Conservation (phyloP, 2,113 vertebrate species). For the Ploceus nigricollis region DNA sequence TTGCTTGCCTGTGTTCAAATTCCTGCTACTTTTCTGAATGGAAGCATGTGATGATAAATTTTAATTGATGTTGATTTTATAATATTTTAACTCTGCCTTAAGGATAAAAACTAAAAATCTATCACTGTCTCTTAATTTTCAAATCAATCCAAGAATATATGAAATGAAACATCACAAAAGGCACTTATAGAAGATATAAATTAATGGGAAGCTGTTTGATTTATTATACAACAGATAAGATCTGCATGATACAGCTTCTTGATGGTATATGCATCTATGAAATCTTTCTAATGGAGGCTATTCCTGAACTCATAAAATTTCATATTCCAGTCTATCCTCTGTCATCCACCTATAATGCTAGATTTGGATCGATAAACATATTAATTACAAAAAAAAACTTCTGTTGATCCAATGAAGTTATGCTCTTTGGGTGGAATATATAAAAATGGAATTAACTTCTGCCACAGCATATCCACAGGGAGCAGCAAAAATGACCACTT, state of each 20-base stretch:
- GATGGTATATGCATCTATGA: not conserved
- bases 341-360: not conserved
- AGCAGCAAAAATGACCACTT: not conserved
- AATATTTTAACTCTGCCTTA: slow-evolving; percentile 33
- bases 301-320: slow-evolving; percentile 25
- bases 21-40: not conserved
- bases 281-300: slow-evolving; percentile 32
- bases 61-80: slow-evolving; percentile 51
- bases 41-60: not conserved
- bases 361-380: slow-evolving; percentile 2
- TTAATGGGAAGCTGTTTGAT: slow-evolving; percentile 33
- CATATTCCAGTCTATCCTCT: not conserved
- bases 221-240: slow-evolving; percentile 45
- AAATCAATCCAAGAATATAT: slow-evolving; percentile 19
- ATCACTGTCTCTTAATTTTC: slow-evolving; percentile 53
- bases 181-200: not conserved
- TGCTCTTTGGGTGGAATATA: not conserved
- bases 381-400: not conserved
- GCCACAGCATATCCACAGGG: not conserved
- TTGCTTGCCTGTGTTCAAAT: not conserved
- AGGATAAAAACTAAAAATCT: slow-evolving; percentile 44
- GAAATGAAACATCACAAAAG: slow-evolving; percentile 35
- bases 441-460: not conserved
- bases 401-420: not conserved
- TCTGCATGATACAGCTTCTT: not conserved